A percentile compares a stretch with the other conserved stretches of the same genome.
These are phyloP conservation scores for Hirtodrosophila histrioides DNA, from an alignment of 2,888 invertebrate genomes.

Conservation along the genomic window DNA sequence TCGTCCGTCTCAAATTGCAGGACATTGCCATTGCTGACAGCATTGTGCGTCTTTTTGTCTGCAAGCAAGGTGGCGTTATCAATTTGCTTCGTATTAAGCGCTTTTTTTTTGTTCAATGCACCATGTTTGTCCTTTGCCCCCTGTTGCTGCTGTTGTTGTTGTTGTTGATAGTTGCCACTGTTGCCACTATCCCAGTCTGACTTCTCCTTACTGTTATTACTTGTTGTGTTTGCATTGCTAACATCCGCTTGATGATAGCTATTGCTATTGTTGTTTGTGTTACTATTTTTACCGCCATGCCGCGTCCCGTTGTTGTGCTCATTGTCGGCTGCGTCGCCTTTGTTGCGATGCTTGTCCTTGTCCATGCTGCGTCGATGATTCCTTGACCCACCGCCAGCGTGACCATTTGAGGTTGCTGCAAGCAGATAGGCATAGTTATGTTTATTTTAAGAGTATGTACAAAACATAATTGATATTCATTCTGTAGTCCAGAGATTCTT, in stretches of 20 bases:
- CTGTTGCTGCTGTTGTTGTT: slow-evolving; percentile 69
- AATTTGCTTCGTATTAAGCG: slow-evolving; percentile 17
- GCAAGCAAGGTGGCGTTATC: slow-evolving; percentile 31
- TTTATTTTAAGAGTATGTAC: background rate
- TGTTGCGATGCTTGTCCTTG: slow-evolving; percentile 81
- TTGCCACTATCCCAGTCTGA: slow-evolving; percentile 77
- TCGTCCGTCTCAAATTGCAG: slow-evolving; percentile 82
- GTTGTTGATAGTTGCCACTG: slow-evolving; percentile 67
- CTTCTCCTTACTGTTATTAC: slow-evolving; percentile 77
- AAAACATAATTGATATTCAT: slow-evolving; percentile 20
- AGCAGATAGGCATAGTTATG: background rate
- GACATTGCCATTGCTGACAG: slow-evolving; percentile 80
- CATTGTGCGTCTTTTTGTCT: slow-evolving; percentile 67
- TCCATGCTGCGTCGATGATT: slow-evolving; percentile 83
- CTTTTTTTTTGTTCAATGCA: slow-evolving; percentile 37
- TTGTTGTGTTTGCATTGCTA: slow-evolving; percentile 57
- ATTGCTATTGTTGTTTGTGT: slow-evolving; percentile 57
- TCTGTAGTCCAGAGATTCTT: no score
- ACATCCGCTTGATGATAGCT: slow-evolving; percentile 70
- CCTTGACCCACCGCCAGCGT: slow-evolving; percentile 69
- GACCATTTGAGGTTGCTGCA: slow-evolving; percentile 80
- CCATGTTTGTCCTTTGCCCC: slow-evolving; percentile 77
- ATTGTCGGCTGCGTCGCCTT: slow-evolving; percentile 55
- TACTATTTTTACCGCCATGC: slow-evolving; percentile 61
- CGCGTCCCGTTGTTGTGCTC: slow-evolving; percentile 61